phyloP scores from a whole-genome alignment of 1,140 invertebrate genomes.

The Lepidurus couesii region DNA sequence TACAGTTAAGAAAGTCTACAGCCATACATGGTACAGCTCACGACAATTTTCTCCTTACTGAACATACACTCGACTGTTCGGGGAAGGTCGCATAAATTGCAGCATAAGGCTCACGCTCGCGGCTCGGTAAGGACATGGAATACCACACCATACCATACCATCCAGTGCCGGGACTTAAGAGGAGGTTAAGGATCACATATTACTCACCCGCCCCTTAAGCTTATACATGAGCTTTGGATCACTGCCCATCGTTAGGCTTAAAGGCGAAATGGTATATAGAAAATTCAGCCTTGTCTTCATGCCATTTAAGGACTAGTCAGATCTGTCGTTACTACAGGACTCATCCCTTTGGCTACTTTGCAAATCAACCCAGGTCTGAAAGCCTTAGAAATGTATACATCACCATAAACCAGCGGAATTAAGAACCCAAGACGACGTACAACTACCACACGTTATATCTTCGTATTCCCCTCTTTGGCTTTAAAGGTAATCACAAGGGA shows the following conservation, averaged over 20 bases:
- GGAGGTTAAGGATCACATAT: conserved; percentile 9
- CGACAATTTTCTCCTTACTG: conserved; percentile 9
- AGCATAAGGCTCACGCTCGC: not conserved
- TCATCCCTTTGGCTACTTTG: no score
- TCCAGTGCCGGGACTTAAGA: not conserved
- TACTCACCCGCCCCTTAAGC: not conserved
- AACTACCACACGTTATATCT: no score
- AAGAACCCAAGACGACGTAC: no score
- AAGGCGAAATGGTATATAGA: not conserved
- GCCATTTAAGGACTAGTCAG: not conserved
- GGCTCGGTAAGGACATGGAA: not conserved
- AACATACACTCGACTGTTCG: not conserved
- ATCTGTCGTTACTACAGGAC: not conserved
- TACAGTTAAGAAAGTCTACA: not conserved
- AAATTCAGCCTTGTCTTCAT: not conserved
- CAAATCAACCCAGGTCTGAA: no score
- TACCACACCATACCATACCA: not conserved
- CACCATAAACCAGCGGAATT: no score
- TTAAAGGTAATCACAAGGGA: no score
- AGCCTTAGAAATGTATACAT: no score
- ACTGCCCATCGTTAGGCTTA: conserved; percentile 16
- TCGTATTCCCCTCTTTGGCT: no score
- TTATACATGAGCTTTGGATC: not conserved
- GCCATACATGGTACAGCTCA: not conserved
- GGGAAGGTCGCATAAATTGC: conserved; percentile 6